Evolutionary conservation across 2,797 vertebrate genomes (phyloP), one percentile per base, ranked within the genome.

Genomic region (Macroramphosus scolopax): DNA sequence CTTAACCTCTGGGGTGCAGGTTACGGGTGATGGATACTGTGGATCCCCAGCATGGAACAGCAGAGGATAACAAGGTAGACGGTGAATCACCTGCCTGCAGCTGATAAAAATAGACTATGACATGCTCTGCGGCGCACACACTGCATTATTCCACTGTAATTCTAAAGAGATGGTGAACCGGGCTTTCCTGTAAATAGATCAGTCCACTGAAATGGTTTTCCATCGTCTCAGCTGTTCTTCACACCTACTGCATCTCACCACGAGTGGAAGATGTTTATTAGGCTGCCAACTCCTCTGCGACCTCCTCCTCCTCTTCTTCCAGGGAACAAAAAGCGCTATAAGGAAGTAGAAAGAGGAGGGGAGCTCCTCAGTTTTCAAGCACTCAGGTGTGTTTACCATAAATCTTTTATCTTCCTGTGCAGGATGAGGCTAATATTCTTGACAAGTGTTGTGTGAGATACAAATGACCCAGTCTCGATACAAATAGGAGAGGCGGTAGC

Each of bases 401-500:
- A 75, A 82, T 92, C 82, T 89, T 90, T 88, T 85, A 76, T 89
- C 86, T 85, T 85, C 74, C 72, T 72, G 80, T 85, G 83, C 82
- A 50, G 51, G 85, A 90, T 89, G 79, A 86, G 82, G 87, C 88
- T 91, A 91, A 92, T 88, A 89, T 85, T 90, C 91, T 75, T 92
- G 92, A 93, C 91, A 92, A 72, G 62, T 86, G 81, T 84, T 68
- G 80, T 55, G 78, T 82, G 88, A 78, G 86, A 92, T 92, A 92
- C 88, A 93, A 94, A 93, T 91, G 92, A 91, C 91, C 88, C 83
- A 72, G 80, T 78, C 86, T 75, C 45, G 72, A 84, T 88, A 92
- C 92, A 93, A 92, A 92, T 89, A 91, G 86, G 84, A 86, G 88
- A 89, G 85, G 81, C 55, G 64, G 77, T 49, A 59, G 69, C 66